Evolutionary conservation across 2,113 vertebrate genomes (phyloP), one percentile per base, ranked within the genome.

Genomic region (Xenus cinereus): DNA sequence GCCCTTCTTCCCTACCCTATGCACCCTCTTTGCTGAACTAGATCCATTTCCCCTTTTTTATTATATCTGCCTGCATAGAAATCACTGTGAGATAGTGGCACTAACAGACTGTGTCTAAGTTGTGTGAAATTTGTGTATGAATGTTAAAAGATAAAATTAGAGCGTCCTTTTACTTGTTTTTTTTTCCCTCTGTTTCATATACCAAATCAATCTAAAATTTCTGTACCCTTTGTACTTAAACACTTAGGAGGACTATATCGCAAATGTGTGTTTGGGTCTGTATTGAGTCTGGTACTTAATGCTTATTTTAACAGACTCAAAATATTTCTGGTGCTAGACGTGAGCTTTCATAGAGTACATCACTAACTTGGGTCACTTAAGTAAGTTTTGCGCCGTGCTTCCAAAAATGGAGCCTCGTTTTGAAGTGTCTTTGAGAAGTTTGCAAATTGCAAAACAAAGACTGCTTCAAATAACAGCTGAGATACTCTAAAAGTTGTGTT

Each of bases 331-430:
- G 22, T 62, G 50, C 50, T 54, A 41, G 18, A 77, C 71, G 35
- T 3, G 3, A 57, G 41, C 17, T 85, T 78, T 79, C 12, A 12
- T 0, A 0, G 18, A 24, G 9, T 28, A 7, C 2, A 0, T 57
- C 41, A 45, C 3, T 26, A 32, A 59, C 18, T 71, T 46, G 33
- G 30, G 14, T 50, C 11, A 15, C 51, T 67, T 4, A 5, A 28
- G 7, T 51, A n/a, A 60, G 37, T 79, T 85, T 64, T 81, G 45
- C 12, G 26, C 41, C 14, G 18, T 3, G 0, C 22, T 74, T 91
- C 12, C 12, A 20, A 35, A 90, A 90, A 28, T 16, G 4, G 24
- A 92, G 33, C 37, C 9, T 71, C 4, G 24, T 86, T 68, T 88
- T 51, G 30, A 48, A 73, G 24, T 28, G 14, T n/a, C 11, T 39